These are phyloP conservation scores for Stenichneumon culpator DNA, from an alignment of 2,888 invertebrate species.

Conservation along the genomic window DNA sequence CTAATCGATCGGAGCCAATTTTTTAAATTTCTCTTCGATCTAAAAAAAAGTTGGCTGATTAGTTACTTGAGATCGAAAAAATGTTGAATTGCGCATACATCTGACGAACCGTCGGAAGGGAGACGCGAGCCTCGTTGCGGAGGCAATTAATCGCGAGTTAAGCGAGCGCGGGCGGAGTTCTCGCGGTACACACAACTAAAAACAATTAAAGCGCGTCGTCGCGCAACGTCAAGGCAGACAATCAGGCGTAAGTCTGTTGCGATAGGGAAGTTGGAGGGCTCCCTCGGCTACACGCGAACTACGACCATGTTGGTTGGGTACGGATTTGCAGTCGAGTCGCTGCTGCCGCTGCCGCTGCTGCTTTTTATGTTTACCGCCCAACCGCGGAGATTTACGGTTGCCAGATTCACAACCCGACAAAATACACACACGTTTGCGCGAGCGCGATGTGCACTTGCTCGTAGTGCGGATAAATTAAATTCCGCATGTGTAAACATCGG, in stretches of 20 bases:
- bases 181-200: slow-evolving; percentile 35
- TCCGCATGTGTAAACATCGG: slow-evolving; percentile 45
- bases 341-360: slow-evolving; percentile 1
- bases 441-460: slow-evolving; percentile 20
- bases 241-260: background rate
- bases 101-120: background rate
- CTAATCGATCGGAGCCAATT: background rate
- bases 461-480: slow-evolving; percentile 59
- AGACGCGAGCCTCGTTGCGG: background rate
- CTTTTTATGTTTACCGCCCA: slow-evolving; percentile 47
- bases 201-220: slow-evolving; percentile 59
- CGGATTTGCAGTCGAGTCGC: background rate
- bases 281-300: slow-evolving; percentile 60
- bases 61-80: background rate
- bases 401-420: slow-evolving; percentile 53
- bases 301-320: slow-evolving; percentile 12
- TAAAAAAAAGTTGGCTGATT: slow-evolving; percentile 12
- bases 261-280: slow-evolving; percentile 37
- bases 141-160: slow-evolving; percentile 52
- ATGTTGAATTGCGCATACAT: background rate
- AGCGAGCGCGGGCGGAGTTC: slow-evolving; percentile 10
- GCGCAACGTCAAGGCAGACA: slow-evolving; percentile 24
- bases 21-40: background rate
- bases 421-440: slow-evolving; percentile 27
- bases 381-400: slow-evolving; percentile 65